Evolutionary conservation across 2,113 vertebrate species (phyloP).

Genomic region (Pyrgilauda ruficollis): DNA sequence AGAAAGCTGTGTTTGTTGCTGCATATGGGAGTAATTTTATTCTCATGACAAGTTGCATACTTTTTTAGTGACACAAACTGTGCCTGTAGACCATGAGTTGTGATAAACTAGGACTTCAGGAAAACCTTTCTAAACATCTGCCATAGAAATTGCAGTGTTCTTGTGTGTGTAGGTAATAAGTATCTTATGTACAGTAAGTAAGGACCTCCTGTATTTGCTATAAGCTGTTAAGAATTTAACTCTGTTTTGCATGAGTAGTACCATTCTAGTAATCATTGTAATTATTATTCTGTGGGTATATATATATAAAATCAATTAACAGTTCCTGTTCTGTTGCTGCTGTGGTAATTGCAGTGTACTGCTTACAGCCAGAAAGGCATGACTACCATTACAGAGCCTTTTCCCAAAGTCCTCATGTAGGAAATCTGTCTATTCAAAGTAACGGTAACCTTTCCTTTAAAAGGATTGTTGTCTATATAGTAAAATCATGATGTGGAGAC

Average conservation of each 20-base stretch:
- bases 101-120: background rate
- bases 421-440: background rate
- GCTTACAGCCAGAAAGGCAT: background rate
- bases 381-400: background rate
- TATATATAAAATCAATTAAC: background rate
- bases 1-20: background rate
- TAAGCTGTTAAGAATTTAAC: background rate
- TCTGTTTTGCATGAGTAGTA: background rate
- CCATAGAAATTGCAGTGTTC: background rate
- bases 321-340: background rate
- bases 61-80: background rate
- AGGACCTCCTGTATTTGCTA: background rate
- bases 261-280: background rate
- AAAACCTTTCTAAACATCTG: background rate
- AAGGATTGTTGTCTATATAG: background rate
- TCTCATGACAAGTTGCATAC: background rate
- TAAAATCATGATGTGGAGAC: background rate
- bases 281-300: background rate
- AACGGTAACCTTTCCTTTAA: background rate
- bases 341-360: background rate
- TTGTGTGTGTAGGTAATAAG: background rate
- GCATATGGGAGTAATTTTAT: background rate
- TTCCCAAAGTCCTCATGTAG: background rate
- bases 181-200: background rate
- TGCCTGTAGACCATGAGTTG: background rate